Evolutionary conservation across 2,888 invertebrate genomes (phyloP).

Genomic region (Tenthredo distinguenda): DNA sequence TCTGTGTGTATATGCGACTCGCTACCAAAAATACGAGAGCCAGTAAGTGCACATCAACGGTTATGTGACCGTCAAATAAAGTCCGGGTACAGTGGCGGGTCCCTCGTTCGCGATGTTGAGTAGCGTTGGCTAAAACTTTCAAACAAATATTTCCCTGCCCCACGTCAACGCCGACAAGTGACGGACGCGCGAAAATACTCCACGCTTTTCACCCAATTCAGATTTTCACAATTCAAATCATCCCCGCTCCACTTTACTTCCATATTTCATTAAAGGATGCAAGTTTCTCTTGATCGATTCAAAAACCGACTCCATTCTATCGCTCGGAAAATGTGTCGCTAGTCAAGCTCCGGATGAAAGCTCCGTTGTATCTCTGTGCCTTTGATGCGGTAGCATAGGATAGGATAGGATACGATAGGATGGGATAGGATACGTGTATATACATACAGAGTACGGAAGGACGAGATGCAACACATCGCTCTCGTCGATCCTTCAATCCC

Average conservation of each 20-base stretch:
- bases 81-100: neutral
- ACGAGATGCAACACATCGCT: neutral
- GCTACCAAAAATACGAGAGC: neutral
- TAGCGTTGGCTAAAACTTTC: slow-evolving; percentile 9
- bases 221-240: neutral
- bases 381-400: slow-evolving; percentile 15
- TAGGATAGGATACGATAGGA: neutral
- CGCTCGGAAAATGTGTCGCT: neutral
- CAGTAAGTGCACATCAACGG: slow-evolving; percentile 32
- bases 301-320: neutral
- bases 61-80: slow-evolving; percentile 33
- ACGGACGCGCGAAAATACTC: neutral
- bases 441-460: neutral
- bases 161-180: neutral
- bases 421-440: neutral
- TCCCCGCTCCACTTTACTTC: neutral
- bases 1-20: neutral
- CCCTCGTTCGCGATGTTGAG: neutral
- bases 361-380: neutral
- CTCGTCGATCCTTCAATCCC: slow-evolving; percentile 22
- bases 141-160: neutral
- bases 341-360: neutral
- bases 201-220: neutral
- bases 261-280: neutral
- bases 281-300: neutral